Conservation (phyloP, 2,888 invertebrate species). For the Blera fallax region DNA sequence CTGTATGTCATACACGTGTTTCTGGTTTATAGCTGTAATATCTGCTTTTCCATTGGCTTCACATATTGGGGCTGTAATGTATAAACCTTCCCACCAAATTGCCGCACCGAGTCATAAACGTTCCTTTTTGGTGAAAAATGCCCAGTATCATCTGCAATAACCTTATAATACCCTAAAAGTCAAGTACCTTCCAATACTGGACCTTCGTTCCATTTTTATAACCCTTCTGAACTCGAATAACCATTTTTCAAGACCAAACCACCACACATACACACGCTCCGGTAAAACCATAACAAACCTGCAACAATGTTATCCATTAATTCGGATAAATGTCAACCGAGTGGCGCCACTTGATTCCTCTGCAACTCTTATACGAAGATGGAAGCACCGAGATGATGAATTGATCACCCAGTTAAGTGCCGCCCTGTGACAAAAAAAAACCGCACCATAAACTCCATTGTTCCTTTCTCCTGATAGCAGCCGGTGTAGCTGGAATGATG, state of each 20-base stretch:
- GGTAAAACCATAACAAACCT: constrained; percentile 10
- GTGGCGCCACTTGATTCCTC: constrained; percentile 63
- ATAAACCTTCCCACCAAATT: not conserved
- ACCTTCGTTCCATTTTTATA: not conserved
- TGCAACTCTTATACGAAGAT: not conserved
- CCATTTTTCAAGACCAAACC: not conserved
- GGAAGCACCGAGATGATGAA: constrained; percentile 51
- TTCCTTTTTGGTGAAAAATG: not conserved
- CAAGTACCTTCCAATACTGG: not conserved
- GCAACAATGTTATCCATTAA: constrained; percentile 58
- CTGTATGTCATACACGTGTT: no score
- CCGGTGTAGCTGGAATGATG: not conserved
- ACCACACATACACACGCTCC: not conserved
- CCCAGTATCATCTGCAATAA: not conserved
- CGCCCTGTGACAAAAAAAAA: constrained; percentile 7
- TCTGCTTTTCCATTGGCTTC: not conserved
- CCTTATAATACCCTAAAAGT: not conserved
- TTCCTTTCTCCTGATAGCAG: not conserved
- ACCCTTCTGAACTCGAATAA: not conserved
- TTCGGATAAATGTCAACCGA: constrained; percentile 66
- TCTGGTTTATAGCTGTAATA: not conserved
- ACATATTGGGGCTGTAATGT: not conserved
- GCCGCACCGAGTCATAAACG: not conserved
- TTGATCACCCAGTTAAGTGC: constrained; percentile 61
- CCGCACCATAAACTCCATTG: constrained; percentile 40